Evolutionary conservation across 2,113 vertebrate species (phyloP).

Genomic region (Zosterops borbonicus): DNA sequence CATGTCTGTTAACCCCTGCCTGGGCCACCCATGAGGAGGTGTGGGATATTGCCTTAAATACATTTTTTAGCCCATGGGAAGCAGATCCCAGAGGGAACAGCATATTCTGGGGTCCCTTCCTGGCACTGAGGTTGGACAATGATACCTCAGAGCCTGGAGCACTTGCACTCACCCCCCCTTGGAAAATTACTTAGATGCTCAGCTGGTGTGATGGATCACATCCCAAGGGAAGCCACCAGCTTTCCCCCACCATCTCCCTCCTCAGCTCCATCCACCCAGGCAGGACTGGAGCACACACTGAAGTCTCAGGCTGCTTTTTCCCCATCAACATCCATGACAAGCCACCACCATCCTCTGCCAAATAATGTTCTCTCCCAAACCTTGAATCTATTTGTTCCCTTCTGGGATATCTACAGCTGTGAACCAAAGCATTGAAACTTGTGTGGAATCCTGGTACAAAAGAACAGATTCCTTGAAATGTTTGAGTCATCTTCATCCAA

Average conservation of each 20-base stretch:
- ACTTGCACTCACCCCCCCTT: neutral
- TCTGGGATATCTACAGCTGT: neutral
- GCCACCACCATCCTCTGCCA: neutral
- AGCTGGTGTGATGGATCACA: neutral
- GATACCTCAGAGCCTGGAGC: neutral
- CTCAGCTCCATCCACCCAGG: neutral
- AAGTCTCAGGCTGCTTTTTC: neutral
- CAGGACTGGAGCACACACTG: neutral
- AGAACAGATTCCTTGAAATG: neutral
- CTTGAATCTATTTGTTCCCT: neutral
- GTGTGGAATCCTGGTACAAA: neutral
- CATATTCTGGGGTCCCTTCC: fast-evolving
- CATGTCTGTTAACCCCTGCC: neutral
- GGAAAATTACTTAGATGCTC: neutral
- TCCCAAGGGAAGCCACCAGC: neutral
- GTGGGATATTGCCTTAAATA: neutral
- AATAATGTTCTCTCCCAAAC: neutral
- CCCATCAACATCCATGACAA: neutral
- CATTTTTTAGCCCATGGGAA: neutral
- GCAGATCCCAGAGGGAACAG: neutral
- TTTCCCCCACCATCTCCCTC: neutral
- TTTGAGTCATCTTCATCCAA: neutral
- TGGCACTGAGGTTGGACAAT: neutral
- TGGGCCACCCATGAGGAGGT: neutral
- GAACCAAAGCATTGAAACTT: neutral